Evolutionary conservation across 2,888 invertebrate species (phyloP).

Genomic region (Dendrolimus pini): DNA sequence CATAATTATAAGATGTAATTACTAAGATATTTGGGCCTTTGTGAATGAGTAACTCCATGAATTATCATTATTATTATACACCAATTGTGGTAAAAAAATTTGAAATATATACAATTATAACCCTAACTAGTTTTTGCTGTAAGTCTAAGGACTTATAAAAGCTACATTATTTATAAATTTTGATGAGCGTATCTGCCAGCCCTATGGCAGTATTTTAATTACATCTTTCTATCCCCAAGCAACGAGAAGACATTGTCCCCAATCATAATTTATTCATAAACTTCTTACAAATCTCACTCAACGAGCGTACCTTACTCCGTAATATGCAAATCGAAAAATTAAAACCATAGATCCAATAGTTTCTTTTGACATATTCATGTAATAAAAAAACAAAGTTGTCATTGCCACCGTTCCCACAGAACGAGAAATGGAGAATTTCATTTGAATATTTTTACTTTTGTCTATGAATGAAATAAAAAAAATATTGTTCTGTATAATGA

Average conservation of each 20-base stretch:
- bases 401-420: slow-evolving; percentile 55
- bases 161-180: too few species aligned
- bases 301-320: slow-evolving; percentile 24
- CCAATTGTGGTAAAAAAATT: too few species aligned
- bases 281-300: slow-evolving; percentile 54
- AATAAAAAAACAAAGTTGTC: slow-evolving; percentile 43
- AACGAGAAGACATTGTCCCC: slow-evolving; percentile 61
- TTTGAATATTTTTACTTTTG: neutral
- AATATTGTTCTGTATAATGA: slow-evolving; percentile 13
- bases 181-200: slow-evolving; percentile 22
- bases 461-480: slow-evolving; percentile 23
- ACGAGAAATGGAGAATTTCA: slow-evolving; percentile 33
- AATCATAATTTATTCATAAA: slow-evolving; percentile 63
- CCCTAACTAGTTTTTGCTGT: too few species aligned
- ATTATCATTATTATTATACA: too few species aligned
- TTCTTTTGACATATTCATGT: slow-evolving; percentile 26
- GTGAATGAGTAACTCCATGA: too few species aligned
- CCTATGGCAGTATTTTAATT: slow-evolving; percentile 61
- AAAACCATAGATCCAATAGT: slow-evolving; percentile 58
- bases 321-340: slow-evolving; percentile 59
- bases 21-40: too few species aligned
- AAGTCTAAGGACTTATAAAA: too few species aligned
- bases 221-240: slow-evolving; percentile 55
- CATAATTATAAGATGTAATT: too few species aligned
- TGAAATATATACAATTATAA: too few species aligned